phyloP scores from a whole-genome alignment of 2,797 vertebrate genomes.

The Pempheris klunzingeri region DNA sequence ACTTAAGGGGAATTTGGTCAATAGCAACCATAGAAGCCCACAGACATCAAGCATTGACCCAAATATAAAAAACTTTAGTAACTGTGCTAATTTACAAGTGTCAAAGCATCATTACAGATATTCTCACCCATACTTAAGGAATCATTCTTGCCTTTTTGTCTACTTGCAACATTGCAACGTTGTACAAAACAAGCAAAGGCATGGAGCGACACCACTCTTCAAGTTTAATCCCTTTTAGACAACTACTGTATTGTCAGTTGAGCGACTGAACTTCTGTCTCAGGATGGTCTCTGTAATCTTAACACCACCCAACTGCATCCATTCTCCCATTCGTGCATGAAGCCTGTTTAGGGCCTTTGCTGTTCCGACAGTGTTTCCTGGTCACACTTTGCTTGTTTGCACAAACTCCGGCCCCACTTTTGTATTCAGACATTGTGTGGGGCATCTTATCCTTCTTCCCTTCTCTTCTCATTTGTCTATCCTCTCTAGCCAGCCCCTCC shows the following conservation, averaged over 20 bases:
- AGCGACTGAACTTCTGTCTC: slow-evolving; percentile 3
- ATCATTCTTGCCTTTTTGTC: background rate
- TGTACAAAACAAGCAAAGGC: background rate
- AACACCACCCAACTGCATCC: slow-evolving; percentile 1
- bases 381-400: slow-evolving; percentile 49
- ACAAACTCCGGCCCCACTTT: slow-evolving; percentile 52
- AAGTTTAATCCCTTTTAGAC: background rate
- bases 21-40: background rate
- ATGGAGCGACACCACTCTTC: background rate
- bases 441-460: slow-evolving; percentile 54
- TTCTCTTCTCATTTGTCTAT: slow-evolving; percentile 67
- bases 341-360: background rate
- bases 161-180: background rate
- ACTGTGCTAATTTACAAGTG: background rate
- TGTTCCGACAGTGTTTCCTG: background rate
- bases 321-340: background rate
- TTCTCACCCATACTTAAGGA: no score
- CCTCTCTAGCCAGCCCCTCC: slow-evolving; percentile 68
- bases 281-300: slow-evolving; percentile 8
- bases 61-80: background rate
- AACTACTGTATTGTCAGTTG: background rate
- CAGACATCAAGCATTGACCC: slow-evolving; percentile 1
- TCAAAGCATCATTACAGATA: background rate
- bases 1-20: slow-evolving; percentile 51
- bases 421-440: slow-evolving; percentile 62